Base-by-base conservation (phyloP, 2,113 vertebrate genomes). In the Piaya cayana region DNA sequence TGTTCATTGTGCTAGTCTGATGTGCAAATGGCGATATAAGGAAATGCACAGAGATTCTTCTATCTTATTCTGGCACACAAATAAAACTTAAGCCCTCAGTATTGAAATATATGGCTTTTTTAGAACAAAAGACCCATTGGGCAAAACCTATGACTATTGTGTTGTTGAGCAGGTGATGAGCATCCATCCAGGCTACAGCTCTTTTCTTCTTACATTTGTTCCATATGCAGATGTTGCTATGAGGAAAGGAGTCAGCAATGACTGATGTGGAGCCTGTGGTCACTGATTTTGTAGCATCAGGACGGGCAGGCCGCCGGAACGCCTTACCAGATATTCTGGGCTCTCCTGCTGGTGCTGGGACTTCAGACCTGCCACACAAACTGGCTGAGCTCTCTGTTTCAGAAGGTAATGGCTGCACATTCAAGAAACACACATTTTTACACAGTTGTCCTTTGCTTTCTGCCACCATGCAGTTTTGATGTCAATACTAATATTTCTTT, bases 221-320 rank as follows among this genome's bases (percentile, higher is more conserved):
- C 76, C 75, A 3, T 90, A 58, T 90, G 37, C 92, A 98, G 98
- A 98, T 97, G 97, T 97, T 98, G 98, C 97, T 98, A 98, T 98
- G 98, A 99, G 92, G 98, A 98, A 70, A 97, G 97, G 95, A 84
- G 85, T 86, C 98, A 96, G 97, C 96, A 86, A 99, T 99, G 98
- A 99, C 98, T 97, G 99, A 99, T 98, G 98, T 99, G 97, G 98
- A 99, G 96, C 90, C 98, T 87, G 97, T 97, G 88, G 97, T 98
- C 93, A 97, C 97, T 92, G 98, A 97, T 94, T 99, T 99, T 93
- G 98, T 98, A 36, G 97, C 98, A 60, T 99, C 99, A 8, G 98
- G 98, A 68, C 97, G 98, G 85, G 95, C 98, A 13, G 99, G 99
- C 71, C 98, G 99, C 83, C 97, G 99, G 59, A 99, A 99, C 8